Conservation (phyloP, 2,797 vertebrate species). For the Spheniscus humboldti region DNA sequence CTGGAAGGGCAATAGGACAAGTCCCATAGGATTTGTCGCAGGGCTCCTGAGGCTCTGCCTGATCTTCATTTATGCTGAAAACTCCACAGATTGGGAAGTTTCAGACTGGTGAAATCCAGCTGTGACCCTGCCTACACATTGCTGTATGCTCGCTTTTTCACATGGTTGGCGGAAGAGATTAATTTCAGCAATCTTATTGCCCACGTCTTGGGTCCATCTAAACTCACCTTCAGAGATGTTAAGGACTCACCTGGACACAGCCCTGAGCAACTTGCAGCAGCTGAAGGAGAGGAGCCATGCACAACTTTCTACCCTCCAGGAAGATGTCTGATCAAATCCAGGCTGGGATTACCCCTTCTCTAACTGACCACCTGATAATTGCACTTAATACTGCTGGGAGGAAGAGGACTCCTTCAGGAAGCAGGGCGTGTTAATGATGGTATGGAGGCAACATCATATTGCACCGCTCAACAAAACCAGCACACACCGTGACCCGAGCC, state of each 20-base stretch:
- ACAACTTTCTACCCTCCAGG: neutral
- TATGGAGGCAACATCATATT: fast-evolving
- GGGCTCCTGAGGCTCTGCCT: neutral
- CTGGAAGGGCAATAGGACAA: neutral
- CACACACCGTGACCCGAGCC: neutral
- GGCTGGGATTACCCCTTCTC: neutral
- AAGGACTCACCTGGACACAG: neutral
- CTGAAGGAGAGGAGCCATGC: neutral
- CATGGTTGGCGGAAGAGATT: neutral
- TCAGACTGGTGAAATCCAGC: neutral
- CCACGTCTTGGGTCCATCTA: fast-evolving
- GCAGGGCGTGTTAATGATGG: neutral
- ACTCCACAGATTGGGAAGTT: neutral
- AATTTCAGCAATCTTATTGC: neutral
- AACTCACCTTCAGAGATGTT: neutral
- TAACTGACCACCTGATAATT: neutral
- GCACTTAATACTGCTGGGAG: neutral
- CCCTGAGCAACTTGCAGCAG: neutral
- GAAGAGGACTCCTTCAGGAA: neutral
- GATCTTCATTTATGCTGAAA: neutral
- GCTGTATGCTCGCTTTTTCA: fast-evolving
- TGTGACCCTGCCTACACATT: neutral
- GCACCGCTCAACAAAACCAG: neutral
- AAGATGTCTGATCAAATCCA: neutral
- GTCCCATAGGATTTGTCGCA: fast-evolving